Base-by-base conservation (phyloP, 1,140 invertebrate genomes). In the Drosophila nannoptera region DNA sequence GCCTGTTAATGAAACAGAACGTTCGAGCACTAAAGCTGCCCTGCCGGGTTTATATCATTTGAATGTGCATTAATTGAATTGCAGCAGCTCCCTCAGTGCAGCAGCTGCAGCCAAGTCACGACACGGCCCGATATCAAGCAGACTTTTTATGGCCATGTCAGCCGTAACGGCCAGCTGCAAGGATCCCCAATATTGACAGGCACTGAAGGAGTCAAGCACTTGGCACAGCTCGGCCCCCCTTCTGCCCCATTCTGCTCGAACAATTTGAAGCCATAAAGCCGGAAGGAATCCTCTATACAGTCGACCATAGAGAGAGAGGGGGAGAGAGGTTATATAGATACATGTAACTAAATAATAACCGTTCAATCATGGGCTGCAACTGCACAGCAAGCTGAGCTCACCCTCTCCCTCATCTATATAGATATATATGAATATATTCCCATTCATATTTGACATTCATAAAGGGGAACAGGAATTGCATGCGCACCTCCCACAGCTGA, bases 21-120 rank as follows among this genome's bases (percentile, higher is more conserved):
- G 69, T 52, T 71, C 42, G 31, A 62, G 81, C 81, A 81, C 73
- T 86, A 84, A 84, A 84, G 80, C 74, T 72, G 81, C 73, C 81
- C 71, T 60, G 61, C 66, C 65, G 69, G 78, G 74, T 86, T 86
- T 87, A 77, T 86, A 75, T 75, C 77, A 75, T 81, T 86, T 86
- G 82, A 86, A 86, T 86, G 81, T 48, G 77, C 81, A 86, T 81
- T 86, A 86, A 86, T 86, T 86, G 82, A 86, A 86, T 86, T 86
- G 77, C 61, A 65, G 61, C 50, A 75, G 77, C 67, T 49, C 22
- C 36, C 35, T 40, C 40, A 22, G 42, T 61, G 32, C 32, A 48
- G 61, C 54, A 38, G 32, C 45, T 58, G 22, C 31, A 45, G 61
- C 40, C 29, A 61, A 38, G 46, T 53, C 36, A 46, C 46, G 50